These are phyloP conservation scores for Ganaspis brasiliensis DNA, from an alignment of 2,888 invertebrate species.

Conservation along the genomic window DNA sequence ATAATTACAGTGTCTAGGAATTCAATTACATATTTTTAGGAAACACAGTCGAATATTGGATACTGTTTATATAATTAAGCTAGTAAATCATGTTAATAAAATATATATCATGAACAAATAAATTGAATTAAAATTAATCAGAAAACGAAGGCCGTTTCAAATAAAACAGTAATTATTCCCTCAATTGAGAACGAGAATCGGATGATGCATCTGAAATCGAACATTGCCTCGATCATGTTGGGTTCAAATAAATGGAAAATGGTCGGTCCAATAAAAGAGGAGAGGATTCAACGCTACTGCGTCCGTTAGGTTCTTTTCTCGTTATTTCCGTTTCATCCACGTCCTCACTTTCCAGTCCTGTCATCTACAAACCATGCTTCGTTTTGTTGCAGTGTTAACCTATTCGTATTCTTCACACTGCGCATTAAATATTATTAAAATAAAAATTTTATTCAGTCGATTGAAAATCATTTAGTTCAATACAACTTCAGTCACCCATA, in stretches of 20 bases:
- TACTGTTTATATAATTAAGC: too few relatives aligned
- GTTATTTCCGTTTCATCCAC: conserved; percentile 67
- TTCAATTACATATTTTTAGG: too few relatives aligned
- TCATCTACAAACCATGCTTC: conserved; percentile 64
- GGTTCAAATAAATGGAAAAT: conserved; percentile 30
- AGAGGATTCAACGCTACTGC: conserved; percentile 19
- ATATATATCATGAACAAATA: not conserved
- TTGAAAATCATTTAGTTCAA: too few relatives aligned
- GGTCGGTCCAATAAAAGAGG: conserved; percentile 15
- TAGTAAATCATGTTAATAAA: too few relatives aligned
- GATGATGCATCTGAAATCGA: conserved; percentile 35
- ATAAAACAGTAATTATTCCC: conserved; percentile 25
- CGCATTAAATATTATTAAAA: not conserved
- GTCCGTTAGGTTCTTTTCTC: conserved; percentile 63
- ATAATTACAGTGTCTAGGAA: too few relatives aligned
- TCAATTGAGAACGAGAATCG: not conserved
- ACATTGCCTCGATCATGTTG: conserved; percentile 18
- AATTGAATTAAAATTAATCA: not conserved
- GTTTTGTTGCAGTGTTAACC: conserved; percentile 39
- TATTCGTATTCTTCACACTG: conserved; percentile 22
- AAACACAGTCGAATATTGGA: too few relatives aligned
- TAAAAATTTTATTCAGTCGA: not conserved
- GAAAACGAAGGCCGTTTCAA: conserved; percentile 4
- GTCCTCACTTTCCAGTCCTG: conserved; percentile 57
- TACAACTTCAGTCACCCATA: too few relatives aligned